These are phyloP conservation scores for Eclectus roratus DNA, from an alignment of 2,113 vertebrate genomes.

Conservation along the genomic window DNA sequence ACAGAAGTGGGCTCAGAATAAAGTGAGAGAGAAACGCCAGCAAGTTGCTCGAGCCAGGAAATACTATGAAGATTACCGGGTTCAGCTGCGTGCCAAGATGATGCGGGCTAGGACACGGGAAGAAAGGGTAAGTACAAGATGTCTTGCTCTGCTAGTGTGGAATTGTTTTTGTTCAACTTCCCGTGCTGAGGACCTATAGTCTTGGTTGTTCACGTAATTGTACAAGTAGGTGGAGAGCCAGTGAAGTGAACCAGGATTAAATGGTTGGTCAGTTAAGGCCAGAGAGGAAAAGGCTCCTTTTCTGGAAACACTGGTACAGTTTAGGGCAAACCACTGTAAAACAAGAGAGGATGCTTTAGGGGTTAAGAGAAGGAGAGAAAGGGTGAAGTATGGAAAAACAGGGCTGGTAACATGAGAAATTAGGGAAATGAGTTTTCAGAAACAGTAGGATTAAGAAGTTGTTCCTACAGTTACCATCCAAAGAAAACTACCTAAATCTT, in stretches of 20 bases:
- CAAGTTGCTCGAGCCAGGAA: slow-evolving; percentile 85
- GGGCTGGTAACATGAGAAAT: background rate
- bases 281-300: background rate
- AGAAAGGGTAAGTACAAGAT: slow-evolving; percentile 77
- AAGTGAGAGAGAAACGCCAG: slow-evolving; percentile 83
- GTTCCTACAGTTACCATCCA: slow-evolving; percentile 17
- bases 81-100: slow-evolving; percentile 86
- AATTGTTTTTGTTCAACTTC: background rate
- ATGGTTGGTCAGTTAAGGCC: background rate
- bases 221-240: background rate
- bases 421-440: slow-evolving; percentile 16
- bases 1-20: slow-evolving; percentile 84
- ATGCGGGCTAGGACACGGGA: slow-evolving; percentile 87
- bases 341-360: background rate
- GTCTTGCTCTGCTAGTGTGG: background rate
- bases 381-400: slow-evolving; percentile 7
- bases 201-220: background rate
- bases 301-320: background rate
- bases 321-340: background rate
- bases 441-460: slow-evolving; percentile 18
- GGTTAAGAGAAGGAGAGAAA: background rate
- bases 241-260: background rate
- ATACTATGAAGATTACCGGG: slow-evolving; percentile 87
- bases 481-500: slow-evolving; percentile 28
- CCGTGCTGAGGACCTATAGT: background rate